These are phyloP conservation scores for Tylochromis polylepis DNA, from an alignment of 2,113 vertebrate genomes.

Conservation along the genomic window DNA sequence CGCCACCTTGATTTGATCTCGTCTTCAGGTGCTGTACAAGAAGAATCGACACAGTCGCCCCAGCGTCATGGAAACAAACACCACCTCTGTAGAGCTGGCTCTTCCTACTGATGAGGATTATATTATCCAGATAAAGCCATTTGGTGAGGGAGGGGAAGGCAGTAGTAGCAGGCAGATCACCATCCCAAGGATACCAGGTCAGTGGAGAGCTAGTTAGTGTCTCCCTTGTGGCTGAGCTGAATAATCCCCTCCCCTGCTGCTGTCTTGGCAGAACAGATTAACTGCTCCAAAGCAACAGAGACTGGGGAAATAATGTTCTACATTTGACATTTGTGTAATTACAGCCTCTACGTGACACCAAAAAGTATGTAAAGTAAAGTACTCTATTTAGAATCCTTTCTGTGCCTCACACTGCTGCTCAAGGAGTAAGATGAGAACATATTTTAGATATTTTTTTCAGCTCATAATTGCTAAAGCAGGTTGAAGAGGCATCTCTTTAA, in stretches of 20 bases:
- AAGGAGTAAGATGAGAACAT: neutral
- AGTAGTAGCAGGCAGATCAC: conserved; percentile 93
- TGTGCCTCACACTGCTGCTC: neutral
- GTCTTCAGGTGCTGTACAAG: conserved; percentile 86
- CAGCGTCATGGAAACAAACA: conserved; percentile 90
- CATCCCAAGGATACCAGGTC: conserved; percentile 86
- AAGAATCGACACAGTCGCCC: conserved; percentile 86
- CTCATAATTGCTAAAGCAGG: neutral
- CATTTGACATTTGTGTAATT: conserved; percentile 17
- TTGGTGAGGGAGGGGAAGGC: conserved; percentile 95
- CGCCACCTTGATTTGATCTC: neutral
- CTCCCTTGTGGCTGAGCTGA: neutral
- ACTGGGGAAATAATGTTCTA: conserved; percentile 14
- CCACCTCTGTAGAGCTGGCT: conserved; percentile 90
- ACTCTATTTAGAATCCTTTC: neutral
- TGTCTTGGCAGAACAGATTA: conserved; percentile 5
- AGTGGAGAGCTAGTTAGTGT: conserved; percentile 35
- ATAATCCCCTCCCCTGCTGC: conserved; percentile 16
- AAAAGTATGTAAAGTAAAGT: neutral
- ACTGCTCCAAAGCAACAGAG: neutral
- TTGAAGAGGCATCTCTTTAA: neutral
- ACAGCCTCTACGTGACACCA: neutral
- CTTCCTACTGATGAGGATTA: conserved; percentile 91
- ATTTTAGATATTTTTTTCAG: neutral
- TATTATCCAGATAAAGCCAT: conserved; percentile 90